phyloP scores from a whole-genome alignment of 2,797 vertebrate genomes.

The Syndactyla subalaris region DNA sequence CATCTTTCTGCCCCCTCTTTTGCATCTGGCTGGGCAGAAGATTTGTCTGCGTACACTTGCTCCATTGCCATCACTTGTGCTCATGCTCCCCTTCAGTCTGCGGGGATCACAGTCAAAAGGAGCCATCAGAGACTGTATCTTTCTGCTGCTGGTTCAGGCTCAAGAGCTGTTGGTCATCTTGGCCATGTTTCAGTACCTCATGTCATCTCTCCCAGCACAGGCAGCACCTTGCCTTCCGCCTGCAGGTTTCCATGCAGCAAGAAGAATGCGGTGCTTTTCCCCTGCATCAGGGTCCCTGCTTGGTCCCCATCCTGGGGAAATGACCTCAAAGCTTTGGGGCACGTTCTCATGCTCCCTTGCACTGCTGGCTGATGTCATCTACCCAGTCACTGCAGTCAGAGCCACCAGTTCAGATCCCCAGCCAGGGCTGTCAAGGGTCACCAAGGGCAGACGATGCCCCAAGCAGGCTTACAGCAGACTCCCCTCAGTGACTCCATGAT shows the following conservation, averaged over 20 bases:
- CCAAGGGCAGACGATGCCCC: background rate
- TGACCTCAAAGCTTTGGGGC: background rate
- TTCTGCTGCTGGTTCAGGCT: background rate
- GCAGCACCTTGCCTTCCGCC: background rate
- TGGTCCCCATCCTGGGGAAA: background rate
- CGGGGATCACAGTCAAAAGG: background rate
- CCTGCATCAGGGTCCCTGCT: background rate
- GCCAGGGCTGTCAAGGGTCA: background rate
- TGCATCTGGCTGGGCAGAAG: background rate
- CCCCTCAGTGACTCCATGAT: background rate
- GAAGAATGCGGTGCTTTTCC: background rate
- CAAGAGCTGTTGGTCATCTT: background rate
- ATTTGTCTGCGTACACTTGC: background rate
- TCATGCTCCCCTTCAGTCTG: background rate
- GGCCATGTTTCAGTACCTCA: background rate
- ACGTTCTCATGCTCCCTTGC: background rate
- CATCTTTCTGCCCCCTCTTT: slow-evolving; percentile 7
- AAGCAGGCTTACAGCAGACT: background rate
- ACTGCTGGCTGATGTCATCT: background rate
- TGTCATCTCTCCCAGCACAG: background rate
- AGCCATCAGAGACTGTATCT: background rate
- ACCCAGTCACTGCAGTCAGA: background rate
- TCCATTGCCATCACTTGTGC: fast-evolving
- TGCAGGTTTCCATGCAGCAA: background rate
- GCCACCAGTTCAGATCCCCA: background rate